phyloP scores from a whole-genome alignment of 2,113 vertebrate genomes.

The Drymodes brunneopygia region DNA sequence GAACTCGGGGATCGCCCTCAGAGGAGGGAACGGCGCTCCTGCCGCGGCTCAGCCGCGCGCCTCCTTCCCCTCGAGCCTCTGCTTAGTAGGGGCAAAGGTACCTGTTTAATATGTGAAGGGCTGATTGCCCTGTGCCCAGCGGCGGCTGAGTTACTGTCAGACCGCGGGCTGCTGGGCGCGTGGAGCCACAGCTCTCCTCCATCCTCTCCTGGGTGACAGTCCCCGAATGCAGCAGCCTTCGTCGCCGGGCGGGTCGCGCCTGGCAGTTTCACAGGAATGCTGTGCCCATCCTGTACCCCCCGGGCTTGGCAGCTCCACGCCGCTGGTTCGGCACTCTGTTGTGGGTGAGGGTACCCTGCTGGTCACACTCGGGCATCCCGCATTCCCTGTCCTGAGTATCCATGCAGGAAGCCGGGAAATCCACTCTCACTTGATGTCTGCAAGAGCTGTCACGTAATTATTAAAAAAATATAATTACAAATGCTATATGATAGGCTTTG shows the following conservation, averaged over 20 bases:
- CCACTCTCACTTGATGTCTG: rapidly evolving
- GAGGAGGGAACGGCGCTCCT: too few species aligned
- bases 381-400: rapidly evolving
- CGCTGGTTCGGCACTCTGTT: rapidly evolving
- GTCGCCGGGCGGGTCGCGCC: rapidly evolving
- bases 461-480: rapidly evolving
- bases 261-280: rapidly evolving
- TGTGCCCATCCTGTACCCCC: rapidly evolving
- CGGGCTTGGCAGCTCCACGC: rapidly evolving
- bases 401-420: rapidly evolving
- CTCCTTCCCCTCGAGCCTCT: rapidly evolving
- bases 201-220: rapidly evolving
- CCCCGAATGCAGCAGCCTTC: rapidly evolving
- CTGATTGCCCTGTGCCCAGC: rapidly evolving
- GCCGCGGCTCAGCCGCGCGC: too few species aligned
- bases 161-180: rapidly evolving
- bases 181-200: rapidly evolving
- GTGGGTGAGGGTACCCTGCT: rapidly evolving
- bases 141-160: too few species aligned
- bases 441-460: rapidly evolving
- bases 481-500: rapidly evolving
- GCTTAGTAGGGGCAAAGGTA: rapidly evolving
- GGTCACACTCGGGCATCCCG: rapidly evolving
- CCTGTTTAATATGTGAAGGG: too few species aligned
- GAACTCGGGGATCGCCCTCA: too few species aligned